Evolutionary conservation across 2,888 invertebrate genomes (phyloP).

Genomic region (Trachelus troglodyta): DNA sequence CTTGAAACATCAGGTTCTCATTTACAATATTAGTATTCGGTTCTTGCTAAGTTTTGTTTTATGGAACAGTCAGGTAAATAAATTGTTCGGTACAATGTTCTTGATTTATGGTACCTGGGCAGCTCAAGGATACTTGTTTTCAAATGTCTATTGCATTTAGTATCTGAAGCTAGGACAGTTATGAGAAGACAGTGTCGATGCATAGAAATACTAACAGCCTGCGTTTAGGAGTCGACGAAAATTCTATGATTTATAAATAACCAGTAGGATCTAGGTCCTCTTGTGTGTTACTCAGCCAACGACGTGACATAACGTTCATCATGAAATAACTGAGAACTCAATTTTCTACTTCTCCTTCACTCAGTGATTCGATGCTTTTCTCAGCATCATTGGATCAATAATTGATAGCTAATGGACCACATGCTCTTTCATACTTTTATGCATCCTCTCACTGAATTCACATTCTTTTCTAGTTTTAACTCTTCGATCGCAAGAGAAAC

Average conservation of each 20-base stretch:
- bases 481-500: background rate
- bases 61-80: background rate
- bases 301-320: constrained; percentile 30
- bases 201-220: background rate
- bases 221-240: background rate
- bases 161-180: background rate
- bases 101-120: background rate
- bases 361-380: background rate
- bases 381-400: background rate
- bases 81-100: background rate
- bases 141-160: background rate
- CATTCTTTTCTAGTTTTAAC: background rate
- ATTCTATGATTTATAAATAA: constrained; percentile 37
- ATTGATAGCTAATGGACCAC: background rate
- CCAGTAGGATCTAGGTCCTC: constrained; percentile 23
- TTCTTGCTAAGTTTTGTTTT: background rate
- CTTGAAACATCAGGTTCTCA: background rate
- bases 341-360: background rate
- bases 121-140: background rate
- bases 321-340: background rate
- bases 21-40: background rate
- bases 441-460: background rate
- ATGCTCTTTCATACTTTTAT: background rate
- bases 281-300: constrained; percentile 26
- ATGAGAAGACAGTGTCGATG: background rate